These are phyloP conservation scores for Rhodeus uyekii DNA, from an alignment of 2,797 vertebrate genomes.

Conservation along the genomic window DNA sequence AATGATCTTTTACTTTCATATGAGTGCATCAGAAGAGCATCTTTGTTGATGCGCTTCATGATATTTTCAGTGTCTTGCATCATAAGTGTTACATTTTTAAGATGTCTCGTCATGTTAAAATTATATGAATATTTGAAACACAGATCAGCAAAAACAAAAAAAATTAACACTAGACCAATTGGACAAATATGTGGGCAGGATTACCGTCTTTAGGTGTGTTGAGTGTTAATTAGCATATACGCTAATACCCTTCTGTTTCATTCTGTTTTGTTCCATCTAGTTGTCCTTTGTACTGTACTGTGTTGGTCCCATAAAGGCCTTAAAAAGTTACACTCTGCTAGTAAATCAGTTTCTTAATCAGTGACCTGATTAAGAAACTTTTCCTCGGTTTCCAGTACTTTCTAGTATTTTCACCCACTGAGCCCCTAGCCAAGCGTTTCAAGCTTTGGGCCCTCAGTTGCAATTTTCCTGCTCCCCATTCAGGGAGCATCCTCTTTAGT, in stretches of 20 bases:
- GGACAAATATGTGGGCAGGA: neutral
- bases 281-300: neutral
- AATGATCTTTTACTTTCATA: neutral
- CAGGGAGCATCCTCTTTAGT: conserved; percentile 14
- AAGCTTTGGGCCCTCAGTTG: neutral
- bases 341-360: neutral
- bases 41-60: neutral
- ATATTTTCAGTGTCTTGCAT: neutral
- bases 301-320: neutral
- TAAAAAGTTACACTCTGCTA: neutral
- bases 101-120: neutral
- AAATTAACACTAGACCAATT: neutral
- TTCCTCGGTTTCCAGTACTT: neutral
- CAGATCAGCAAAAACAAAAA: no score
- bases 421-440: conserved; percentile 17
- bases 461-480: neutral
- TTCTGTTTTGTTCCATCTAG: neutral
- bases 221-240: neutral
- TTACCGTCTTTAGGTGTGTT: neutral
- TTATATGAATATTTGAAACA: neutral
- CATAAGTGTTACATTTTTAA: neutral
- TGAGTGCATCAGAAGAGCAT: neutral
- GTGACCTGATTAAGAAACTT: conserved; percentile 5
- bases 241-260: neutral
- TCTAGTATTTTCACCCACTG: conserved; percentile 4